Conservation (phyloP, 2,888 invertebrate genomes). For the Orchestes rusci region DNA sequence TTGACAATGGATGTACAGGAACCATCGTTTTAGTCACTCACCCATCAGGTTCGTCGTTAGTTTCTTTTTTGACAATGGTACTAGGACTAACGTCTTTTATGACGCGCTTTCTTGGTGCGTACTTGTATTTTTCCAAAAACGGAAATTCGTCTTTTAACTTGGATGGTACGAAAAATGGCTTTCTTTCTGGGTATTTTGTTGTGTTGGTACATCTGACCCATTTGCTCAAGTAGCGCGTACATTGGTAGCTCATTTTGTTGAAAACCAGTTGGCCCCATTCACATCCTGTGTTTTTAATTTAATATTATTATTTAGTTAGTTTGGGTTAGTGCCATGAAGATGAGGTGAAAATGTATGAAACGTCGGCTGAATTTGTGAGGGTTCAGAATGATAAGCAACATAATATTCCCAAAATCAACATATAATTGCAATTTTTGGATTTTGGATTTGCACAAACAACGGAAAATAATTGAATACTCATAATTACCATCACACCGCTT, state of each 20-base stretch:
- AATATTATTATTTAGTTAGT: too few species aligned
- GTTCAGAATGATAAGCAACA: too few species aligned
- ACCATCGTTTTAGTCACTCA: too few species aligned
- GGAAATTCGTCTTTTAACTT: conserved; percentile 44
- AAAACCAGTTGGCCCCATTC: conserved; percentile 58
- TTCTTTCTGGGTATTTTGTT: conserved; percentile 62
- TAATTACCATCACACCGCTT: conserved; percentile 53
- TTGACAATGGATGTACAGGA: too few species aligned
- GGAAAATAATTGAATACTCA: too few species aligned
- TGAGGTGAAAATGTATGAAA: too few species aligned
- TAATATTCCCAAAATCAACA: too few species aligned
- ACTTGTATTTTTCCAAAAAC: conserved; percentile 57
- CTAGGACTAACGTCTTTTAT: conserved; percentile 44
- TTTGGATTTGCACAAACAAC: too few species aligned
- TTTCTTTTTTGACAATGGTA: conserved; percentile 44
- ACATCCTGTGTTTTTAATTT: too few species aligned
- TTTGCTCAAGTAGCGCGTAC: conserved; percentile 66
- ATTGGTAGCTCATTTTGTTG: conserved; percentile 71
- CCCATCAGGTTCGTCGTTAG: conserved; percentile 34
- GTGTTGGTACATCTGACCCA: conserved; percentile 83
- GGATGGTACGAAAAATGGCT: conserved; percentile 49
- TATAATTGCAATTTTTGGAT: too few species aligned
- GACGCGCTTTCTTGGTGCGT: conserved; percentile 50
- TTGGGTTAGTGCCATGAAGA: too few species aligned
- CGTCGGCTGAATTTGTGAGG: too few species aligned